phyloP scores from a whole-genome alignment of 2,113 vertebrate genomes.

The Stomatorhinus ivindoensis region DNA sequence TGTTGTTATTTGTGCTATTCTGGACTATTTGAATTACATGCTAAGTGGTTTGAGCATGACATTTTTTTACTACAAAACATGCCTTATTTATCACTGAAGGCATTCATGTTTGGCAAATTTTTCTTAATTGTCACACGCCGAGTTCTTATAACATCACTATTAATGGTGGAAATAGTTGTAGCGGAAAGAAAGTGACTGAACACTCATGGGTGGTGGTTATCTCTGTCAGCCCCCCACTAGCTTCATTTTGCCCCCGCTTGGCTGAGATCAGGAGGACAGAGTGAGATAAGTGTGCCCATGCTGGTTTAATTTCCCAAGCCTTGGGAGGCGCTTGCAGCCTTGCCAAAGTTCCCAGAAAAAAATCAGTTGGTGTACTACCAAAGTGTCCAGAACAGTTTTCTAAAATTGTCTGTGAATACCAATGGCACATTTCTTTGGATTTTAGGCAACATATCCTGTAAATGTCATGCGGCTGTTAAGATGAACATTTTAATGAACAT shows the following conservation, averaged over 20 bases:
- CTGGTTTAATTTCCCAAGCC: conserved; percentile 58
- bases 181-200: conserved; percentile 22
- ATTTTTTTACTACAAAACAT: neutral
- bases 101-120: neutral
- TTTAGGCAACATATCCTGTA: neutral
- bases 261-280: conserved; percentile 50
- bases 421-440: neutral
- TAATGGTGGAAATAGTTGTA: neutral
- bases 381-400: neutral
- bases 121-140: neutral
- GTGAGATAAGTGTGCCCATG: conserved; percentile 58
- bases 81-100: neutral
- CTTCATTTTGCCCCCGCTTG: conserved; percentile 55
- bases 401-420: neutral
- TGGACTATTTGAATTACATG: neutral
- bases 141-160: neutral
- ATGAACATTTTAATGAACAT: neutral
- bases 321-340: conserved; percentile 18
- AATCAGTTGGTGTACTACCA: neutral
- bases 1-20: neutral
- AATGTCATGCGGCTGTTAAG: neutral
- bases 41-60: neutral
- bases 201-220: conserved; percentile 37
- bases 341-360: neutral
- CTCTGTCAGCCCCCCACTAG: conserved; percentile 36